Evolutionary conservation across 1,140 invertebrate species (phyloP).

Genomic region (Trialeurodes vaporariorum): DNA sequence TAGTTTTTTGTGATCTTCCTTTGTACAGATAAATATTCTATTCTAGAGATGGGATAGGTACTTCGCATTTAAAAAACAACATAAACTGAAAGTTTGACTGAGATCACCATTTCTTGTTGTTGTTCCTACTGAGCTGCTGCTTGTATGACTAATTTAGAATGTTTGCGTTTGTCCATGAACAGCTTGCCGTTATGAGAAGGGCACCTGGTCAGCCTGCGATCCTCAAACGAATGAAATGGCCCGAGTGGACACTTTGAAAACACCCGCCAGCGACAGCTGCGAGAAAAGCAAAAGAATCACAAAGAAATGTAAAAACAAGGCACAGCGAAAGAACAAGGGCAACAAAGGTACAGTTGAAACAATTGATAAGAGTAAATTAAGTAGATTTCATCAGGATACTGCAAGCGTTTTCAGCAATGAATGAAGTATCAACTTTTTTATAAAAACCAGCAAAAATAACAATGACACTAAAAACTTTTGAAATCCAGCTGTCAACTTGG

Average conservation of each 20-base stretch:
- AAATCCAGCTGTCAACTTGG: too few species aligned
- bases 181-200: constrained; percentile 68
- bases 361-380: neutral
- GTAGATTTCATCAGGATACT: too few species aligned
- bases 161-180: too few species aligned
- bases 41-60: neutral
- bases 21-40: constrained; percentile 2
- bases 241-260: constrained; percentile 54
- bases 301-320: constrained; percentile 61
- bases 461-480: too few species aligned
- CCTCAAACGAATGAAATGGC: constrained; percentile 49
- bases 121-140: too few species aligned
- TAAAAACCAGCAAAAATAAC: too few species aligned
- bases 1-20: neutral
- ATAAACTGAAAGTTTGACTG: constrained; percentile 16
- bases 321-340: constrained; percentile 46
- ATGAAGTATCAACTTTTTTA: too few species aligned
- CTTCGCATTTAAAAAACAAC: neutral
- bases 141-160: too few species aligned
- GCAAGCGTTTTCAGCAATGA: too few species aligned
- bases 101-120: constrained; percentile 14
- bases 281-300: constrained; percentile 54
- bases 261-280: constrained; percentile 50
- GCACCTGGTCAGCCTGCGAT: constrained; percentile 56
- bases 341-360: constrained; percentile 36